Evolutionary conservation across 2,888 invertebrate species (phyloP).

Genomic region (Clostera curtula): DNA sequence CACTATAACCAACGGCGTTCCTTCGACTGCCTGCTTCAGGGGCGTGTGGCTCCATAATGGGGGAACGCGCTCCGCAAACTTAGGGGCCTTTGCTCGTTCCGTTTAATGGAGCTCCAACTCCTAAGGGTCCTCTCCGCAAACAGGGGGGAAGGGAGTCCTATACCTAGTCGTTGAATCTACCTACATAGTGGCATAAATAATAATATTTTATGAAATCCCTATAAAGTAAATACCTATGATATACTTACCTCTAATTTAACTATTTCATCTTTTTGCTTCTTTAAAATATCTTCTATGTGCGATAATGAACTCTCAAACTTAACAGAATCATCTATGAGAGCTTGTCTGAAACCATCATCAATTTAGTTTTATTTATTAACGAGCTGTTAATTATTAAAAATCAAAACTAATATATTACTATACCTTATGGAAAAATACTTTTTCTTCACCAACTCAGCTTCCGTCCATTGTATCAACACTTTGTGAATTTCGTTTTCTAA

Average conservation of each 20-base stretch:
- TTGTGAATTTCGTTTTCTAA: slow-evolving; percentile 89
- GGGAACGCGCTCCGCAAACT: too few species aligned
- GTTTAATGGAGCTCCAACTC: too few species aligned
- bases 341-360: slow-evolving; percentile 56
- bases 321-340: slow-evolving; percentile 81
- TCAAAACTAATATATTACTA: slow-evolving; percentile 5
- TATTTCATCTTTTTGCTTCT: slow-evolving; percentile 83
- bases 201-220: too few species aligned
- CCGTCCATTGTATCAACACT: slow-evolving; percentile 86
- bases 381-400: neutral
- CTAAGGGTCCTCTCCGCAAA: too few species aligned
- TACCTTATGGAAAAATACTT: slow-evolving; percentile 83
- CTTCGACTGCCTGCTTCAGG: too few species aligned
- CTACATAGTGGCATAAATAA: too few species aligned
- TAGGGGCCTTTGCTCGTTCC: too few species aligned
- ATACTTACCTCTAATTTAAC: slow-evolving; percentile 81
- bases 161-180: too few species aligned
- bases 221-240: too few species aligned
- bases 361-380: neutral
- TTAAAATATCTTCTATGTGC: slow-evolving; percentile 79
- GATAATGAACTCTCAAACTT: slow-evolving; percentile 82
- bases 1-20: too few species aligned
- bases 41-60: too few species aligned
- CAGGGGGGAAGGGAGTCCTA: too few species aligned
- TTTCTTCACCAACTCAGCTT: slow-evolving; percentile 85